Conservation (phyloP, 2,113 vertebrate species). For the Clupea harengus region DNA sequence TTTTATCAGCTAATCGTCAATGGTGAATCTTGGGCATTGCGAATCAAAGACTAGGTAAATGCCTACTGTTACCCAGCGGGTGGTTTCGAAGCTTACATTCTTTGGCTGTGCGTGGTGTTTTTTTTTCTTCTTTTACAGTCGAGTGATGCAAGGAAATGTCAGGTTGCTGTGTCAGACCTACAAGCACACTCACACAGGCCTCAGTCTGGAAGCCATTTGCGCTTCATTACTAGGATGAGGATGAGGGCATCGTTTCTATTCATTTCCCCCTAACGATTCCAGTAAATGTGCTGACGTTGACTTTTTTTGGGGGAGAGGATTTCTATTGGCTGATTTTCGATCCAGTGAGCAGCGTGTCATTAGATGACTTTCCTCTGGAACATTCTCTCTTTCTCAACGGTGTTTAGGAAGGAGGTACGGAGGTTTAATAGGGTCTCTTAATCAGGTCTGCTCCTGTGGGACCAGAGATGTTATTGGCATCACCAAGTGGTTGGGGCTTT, state of each 20-base stretch:
- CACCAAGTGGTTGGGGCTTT: too few species aligned
- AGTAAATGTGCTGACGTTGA: background rate
- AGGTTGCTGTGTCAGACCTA: background rate
- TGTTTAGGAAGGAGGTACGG: background rate
- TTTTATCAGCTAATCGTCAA: background rate
- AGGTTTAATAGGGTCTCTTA: background rate
- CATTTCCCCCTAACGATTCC: background rate
- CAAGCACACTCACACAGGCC: background rate
- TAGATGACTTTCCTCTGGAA: background rate
- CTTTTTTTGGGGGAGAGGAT: background rate
- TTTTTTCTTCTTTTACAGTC: background rate
- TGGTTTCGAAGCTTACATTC: background rate
- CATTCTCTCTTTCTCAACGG: background rate
- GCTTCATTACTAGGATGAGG: background rate
- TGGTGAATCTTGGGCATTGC: background rate
- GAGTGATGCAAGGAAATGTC: background rate
- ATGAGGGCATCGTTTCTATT: background rate
- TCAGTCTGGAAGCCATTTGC: background rate
- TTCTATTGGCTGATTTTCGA: background rate
- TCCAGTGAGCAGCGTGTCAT: background rate
- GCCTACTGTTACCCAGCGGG: background rate
- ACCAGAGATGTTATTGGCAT: background rate
- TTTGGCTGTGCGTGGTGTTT: background rate
- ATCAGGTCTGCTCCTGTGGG: background rate
- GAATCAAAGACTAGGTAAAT: slow-evolving; percentile 3